Evolutionary conservation across 2,113 vertebrate genomes (phyloP).

Genomic region (Zosterops hypoxanthus): DNA sequence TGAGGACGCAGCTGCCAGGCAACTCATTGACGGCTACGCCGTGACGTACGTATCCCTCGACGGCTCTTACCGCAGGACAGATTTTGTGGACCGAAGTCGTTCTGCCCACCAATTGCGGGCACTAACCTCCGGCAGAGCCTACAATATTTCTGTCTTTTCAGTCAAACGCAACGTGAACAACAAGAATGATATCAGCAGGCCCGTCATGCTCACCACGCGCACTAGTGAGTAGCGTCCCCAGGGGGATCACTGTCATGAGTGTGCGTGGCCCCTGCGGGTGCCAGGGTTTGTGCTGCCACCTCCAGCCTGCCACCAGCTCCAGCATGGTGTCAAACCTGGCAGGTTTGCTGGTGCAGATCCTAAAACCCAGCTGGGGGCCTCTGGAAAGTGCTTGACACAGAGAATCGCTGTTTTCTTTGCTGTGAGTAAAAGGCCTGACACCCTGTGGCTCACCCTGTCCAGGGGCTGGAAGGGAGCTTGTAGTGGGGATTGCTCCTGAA

Average conservation of each 20-base stretch:
- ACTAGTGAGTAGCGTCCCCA: slow-evolving; percentile 84
- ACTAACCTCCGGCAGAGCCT: slow-evolving; percentile 86
- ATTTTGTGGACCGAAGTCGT: slow-evolving; percentile 87
- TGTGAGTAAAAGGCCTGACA: background rate
- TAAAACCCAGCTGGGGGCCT: background rate
- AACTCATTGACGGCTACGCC: slow-evolving; percentile 89
- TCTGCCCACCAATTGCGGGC: slow-evolving; percentile 87
- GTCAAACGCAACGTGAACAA: slow-evolving; percentile 90
- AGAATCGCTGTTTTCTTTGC: slow-evolving; percentile 15
- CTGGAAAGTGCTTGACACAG: background rate
- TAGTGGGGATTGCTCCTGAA: accelerated
- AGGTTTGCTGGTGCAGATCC: background rate
- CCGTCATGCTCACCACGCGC: slow-evolving; percentile 84
- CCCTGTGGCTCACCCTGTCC: background rate
- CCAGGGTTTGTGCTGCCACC: background rate
- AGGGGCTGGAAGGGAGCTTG: background rate
- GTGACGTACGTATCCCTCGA: slow-evolving; percentile 89
- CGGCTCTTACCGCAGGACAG: slow-evolving; percentile 84
- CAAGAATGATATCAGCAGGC: slow-evolving; percentile 92
- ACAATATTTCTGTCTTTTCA: slow-evolving; percentile 96
- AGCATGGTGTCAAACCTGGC: background rate
- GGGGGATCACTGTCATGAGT: background rate
- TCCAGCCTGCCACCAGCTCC: background rate
- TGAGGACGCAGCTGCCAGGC: slow-evolving; percentile 73
- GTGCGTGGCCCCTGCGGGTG: background rate